A percentile compares a stretch with the other conserved stretches of the same genome.
Evolutionary conservation across 2,888 invertebrate genomes (phyloP).

Genomic region (Brachyptera risi): DNA sequence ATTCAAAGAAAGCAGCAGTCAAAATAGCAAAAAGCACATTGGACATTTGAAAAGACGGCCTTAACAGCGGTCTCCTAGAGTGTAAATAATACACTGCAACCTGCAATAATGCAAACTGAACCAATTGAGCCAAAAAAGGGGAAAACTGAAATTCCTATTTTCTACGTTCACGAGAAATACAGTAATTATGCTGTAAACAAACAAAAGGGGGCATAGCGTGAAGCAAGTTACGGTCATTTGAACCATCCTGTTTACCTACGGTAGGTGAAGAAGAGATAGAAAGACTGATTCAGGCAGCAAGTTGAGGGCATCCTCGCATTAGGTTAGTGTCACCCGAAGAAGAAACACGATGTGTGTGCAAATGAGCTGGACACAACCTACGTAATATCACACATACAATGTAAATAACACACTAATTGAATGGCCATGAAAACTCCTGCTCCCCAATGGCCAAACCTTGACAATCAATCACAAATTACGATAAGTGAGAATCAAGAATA

Average conservation of each 20-base stretch:
- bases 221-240: constrained; percentile 9
- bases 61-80: neutral
- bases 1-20: constrained; percentile 14
- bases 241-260: constrained; percentile 25
- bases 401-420: neutral
- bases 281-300: constrained; percentile 29
- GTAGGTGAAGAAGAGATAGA: constrained; percentile 25
- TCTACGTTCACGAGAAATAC: constrained; percentile 1
- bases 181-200: constrained; percentile 13
- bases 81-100: neutral
- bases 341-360: constrained; percentile 25
- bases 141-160: neutral
- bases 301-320: constrained; percentile 33
- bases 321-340: constrained; percentile 25
- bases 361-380: constrained; percentile 27
- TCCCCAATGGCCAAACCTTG: too few relatives aligned
- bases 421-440: constrained; percentile 16
- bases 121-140: neutral
- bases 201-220: constrained; percentile 20
- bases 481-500: too few relatives aligned
- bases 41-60: neutral
- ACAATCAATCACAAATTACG: too few relatives aligned
- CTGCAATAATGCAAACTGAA: neutral
- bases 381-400: constrained; percentile 1
- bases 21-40: constrained; percentile 2